Conservation (phyloP, 2,113 vertebrate species). For the Poecile atricapillus region DNA sequence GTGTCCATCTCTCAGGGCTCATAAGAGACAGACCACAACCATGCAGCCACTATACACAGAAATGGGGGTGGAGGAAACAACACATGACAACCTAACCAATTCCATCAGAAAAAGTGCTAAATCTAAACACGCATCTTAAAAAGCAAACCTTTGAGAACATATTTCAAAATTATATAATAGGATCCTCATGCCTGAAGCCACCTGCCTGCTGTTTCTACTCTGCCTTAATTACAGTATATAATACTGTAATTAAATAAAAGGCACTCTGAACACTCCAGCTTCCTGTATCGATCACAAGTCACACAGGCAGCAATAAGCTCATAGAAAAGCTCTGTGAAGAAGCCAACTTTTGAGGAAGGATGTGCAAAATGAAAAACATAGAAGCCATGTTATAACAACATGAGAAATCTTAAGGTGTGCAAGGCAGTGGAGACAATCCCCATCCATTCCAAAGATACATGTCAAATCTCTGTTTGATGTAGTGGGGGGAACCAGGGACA, state of each 20-base stretch:
- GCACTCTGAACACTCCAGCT: neutral
- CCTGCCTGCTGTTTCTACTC: neutral
- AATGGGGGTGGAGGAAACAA: neutral
- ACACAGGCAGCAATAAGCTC: neutral
- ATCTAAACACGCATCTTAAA: neutral
- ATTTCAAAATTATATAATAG: neutral
- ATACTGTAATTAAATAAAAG: too few relatives aligned
- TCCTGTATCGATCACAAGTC: neutral
- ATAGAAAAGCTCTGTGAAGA: neutral
- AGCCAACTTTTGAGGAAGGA: neutral
- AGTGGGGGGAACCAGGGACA: neutral
- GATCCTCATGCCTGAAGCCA: neutral
- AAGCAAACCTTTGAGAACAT: neutral
- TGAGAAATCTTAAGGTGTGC: neutral
- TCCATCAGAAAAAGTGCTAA: neutral
- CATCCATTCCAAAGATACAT: neutral
- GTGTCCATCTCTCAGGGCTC: neutral
- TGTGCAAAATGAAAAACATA: neutral
- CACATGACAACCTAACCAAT: neutral
- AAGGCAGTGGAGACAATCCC: neutral
- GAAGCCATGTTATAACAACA: neutral
- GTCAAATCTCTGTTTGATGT: neutral
- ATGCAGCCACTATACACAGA: neutral
- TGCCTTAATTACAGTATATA: conserved; percentile 20
- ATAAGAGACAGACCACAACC: neutral